phyloP scores from a whole-genome alignment of 2,797 vertebrate species.

The Natrix natrix region DNA sequence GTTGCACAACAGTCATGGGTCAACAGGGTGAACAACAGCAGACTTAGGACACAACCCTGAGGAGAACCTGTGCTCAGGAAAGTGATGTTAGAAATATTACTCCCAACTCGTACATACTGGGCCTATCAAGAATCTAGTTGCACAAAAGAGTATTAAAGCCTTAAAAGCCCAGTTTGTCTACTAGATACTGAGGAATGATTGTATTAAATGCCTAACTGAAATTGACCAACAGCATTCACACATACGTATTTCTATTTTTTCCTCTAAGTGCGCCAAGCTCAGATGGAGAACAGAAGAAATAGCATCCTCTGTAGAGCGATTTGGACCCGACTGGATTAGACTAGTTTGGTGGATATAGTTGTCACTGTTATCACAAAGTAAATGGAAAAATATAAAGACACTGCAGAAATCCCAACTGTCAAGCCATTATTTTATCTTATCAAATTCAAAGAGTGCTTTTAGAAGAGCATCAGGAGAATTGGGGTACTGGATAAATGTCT shows the following conservation, averaged over 20 bases:
- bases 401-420: conserved; percentile 68
- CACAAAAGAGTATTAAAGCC: neutral
- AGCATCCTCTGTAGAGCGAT: neutral
- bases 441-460: conserved; percentile 60
- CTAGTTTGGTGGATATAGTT: conserved; percentile 74
- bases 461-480: conserved; percentile 22
- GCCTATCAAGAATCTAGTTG: neutral
- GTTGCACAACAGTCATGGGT: neutral
- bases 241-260: neutral
- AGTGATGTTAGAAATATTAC: neutral
- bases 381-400: conserved; percentile 48
- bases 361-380: conserved; percentile 66
- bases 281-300: neutral
- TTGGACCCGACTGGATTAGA: conserved; percentile 61
- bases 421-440: conserved; percentile 70
- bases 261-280: neutral
- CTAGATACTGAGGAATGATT: neutral
- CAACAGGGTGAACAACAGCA: neutral
- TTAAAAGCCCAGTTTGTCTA: neutral
- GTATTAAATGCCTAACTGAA: neutral
- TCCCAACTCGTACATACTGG: neutral
- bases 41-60: neutral
- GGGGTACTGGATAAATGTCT: neutral
- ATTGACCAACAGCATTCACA: neutral
- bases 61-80: neutral